Percentiles rank a stretch among this genome's conserved stretches.
phyloP scores from a whole-genome alignment of 2,113 vertebrate species.

The Arizona elegans region DNA sequence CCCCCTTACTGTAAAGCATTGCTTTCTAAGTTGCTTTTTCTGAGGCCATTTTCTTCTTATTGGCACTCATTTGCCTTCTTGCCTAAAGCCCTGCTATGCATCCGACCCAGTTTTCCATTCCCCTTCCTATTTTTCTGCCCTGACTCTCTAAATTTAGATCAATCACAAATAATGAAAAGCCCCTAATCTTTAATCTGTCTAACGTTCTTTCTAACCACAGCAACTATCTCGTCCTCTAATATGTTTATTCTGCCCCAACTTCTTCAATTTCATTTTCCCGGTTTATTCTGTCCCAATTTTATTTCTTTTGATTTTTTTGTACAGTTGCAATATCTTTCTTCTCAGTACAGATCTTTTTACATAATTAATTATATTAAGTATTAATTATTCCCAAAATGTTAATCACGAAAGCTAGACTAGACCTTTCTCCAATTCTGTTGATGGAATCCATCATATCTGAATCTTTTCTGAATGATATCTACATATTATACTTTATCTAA shows the following conservation, averaged over 20 bases:
- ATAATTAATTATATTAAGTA: neutral
- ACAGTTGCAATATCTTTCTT: neutral
- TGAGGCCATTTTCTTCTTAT: neutral
- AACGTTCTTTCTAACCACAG: neutral
- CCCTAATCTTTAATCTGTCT: neutral
- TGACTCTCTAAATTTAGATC: neutral
- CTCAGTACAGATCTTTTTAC: neutral
- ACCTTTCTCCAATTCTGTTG: neutral
- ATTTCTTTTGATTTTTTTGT: neutral
- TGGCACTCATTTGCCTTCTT: neutral
- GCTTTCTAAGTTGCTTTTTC: neutral
- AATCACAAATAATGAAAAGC: neutral
- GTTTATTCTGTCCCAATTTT: neutral
- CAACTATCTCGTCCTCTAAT: neutral
- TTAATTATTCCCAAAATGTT: neutral
- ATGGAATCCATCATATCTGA: neutral
- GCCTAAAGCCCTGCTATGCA: neutral
- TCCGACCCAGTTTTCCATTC: neutral
- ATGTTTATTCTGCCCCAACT: neutral
- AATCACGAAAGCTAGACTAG: neutral
- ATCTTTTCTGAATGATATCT: neutral
- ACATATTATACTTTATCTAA: neutral
- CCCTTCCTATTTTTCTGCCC: neutral
- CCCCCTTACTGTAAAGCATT: too few species aligned
- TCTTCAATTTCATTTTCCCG: neutral